Percentiles rank a stretch among this genome's conserved stretches.
These are phyloP conservation scores for Phoebastria nigripes DNA, from an alignment of 2,797 vertebrate species.

Conservation along the genomic window DNA sequence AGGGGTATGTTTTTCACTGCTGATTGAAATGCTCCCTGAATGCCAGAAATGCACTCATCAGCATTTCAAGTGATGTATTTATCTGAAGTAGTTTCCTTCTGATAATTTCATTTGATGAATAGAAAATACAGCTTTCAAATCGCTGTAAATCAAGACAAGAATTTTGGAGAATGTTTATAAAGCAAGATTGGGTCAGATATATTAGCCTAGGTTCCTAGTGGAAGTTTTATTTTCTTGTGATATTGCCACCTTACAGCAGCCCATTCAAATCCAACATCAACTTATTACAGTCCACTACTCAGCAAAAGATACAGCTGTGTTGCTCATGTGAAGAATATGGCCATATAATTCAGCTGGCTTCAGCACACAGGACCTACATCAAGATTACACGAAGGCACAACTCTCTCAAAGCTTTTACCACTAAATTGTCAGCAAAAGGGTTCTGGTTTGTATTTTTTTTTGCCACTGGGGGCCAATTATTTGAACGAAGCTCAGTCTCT, in stretches of 20 bases:
- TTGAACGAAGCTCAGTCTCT: background rate
- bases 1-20: background rate
- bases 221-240: background rate
- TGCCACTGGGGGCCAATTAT: constrained; percentile 46
- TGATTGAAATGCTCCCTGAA: constrained; percentile 54
- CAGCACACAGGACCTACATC: background rate
- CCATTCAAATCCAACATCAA: background rate
- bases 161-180: background rate
- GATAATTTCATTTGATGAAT: constrained; percentile 61
- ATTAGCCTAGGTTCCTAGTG: background rate
- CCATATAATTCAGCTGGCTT: constrained; percentile 17
- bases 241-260: background rate
- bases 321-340: background rate
- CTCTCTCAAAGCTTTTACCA: constrained; percentile 25
- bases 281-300: background rate
- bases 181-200: background rate
- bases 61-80: constrained; percentile 61
- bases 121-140: constrained; percentile 18
- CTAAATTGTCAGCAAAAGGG: background rate
- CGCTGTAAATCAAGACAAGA: background rate
- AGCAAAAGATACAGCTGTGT: constrained; percentile 1
- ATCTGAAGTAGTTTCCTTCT: constrained; percentile 49
- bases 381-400: constrained; percentile 15
- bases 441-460: background rate
- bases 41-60: constrained; percentile 51